These are phyloP conservation scores for Cydia strobilella DNA, from an alignment of 1,140 invertebrate genomes.

Conservation along the genomic window DNA sequence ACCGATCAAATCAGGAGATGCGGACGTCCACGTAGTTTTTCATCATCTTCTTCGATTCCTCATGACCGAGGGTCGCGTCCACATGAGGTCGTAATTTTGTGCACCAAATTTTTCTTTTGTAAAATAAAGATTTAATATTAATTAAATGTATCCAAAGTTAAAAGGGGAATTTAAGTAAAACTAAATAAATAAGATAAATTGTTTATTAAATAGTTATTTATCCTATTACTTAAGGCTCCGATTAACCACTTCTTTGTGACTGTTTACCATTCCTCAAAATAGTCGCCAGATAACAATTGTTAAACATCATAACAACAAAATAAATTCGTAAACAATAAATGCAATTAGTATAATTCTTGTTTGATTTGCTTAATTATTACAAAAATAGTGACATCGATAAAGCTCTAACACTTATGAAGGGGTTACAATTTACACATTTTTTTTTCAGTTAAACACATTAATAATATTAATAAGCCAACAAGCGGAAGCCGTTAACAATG, in stretches of 20 bases:
- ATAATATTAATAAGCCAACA: background rate
- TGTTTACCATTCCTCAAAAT: background rate
- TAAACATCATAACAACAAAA: slow-evolving; percentile 65
- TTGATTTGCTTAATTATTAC: slow-evolving; percentile 44
- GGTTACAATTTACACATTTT: background rate
- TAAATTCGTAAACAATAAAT: slow-evolving; percentile 79
- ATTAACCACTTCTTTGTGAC: background rate
- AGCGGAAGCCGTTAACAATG: slow-evolving; percentile 27
- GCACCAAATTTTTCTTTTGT: too few relatives aligned
- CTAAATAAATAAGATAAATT: slow-evolving; percentile 2
- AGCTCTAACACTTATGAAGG: background rate
- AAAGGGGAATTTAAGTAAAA: slow-evolving; percentile 5
- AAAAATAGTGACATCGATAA: slow-evolving; percentile 53
- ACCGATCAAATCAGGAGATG: too few relatives aligned
- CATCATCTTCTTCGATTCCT: too few relatives aligned
- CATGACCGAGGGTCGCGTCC: too few relatives aligned
- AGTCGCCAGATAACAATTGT: slow-evolving; percentile 43
- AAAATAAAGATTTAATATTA: background rate
- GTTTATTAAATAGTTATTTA: slow-evolving; percentile 22
- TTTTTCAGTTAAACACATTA: background rate
- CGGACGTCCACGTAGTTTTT: too few relatives aligned
- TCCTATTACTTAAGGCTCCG: slow-evolving; percentile 30
- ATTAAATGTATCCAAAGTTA: background rate
- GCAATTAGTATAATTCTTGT: slow-evolving; percentile 53
- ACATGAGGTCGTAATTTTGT: too few relatives aligned